Percentiles rank a stretch among this genome's conserved stretches.
Evolutionary conservation across 2,797 vertebrate genomes (phyloP).

Genomic region (Sparus aurata): DNA sequence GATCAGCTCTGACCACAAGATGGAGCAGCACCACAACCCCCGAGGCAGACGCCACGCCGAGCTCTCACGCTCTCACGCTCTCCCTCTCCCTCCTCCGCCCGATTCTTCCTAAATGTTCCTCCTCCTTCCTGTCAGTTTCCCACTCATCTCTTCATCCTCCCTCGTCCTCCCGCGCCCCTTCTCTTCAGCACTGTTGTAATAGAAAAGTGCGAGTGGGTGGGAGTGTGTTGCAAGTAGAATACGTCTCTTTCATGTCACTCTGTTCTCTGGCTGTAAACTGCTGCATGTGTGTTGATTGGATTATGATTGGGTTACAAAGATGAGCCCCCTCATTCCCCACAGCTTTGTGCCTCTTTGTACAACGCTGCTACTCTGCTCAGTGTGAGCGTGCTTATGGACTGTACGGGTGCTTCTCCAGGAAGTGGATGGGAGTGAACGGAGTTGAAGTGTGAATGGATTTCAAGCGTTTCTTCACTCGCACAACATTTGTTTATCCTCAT

Average conservation of each 20-base stretch:
- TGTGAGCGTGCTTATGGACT: slow-evolving; percentile 11
- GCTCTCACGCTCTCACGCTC: background rate
- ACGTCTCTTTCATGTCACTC: slow-evolving; percentile 21
- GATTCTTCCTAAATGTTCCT: background rate
- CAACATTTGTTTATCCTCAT: no score
- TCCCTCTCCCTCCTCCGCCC: background rate
- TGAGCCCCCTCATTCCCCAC: slow-evolving; percentile 44
- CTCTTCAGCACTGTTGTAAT: slow-evolving; percentile 10
- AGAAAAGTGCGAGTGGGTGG: slow-evolving; percentile 53
- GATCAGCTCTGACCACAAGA: slow-evolving; percentile 42
- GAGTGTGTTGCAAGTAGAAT: slow-evolving; percentile 14
- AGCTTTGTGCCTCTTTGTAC: slow-evolving; percentile 33
- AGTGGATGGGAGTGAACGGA: slow-evolving; percentile 19
- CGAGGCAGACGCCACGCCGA: background rate
- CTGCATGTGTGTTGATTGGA: slow-evolving; percentile 14
- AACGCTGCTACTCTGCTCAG: slow-evolving; percentile 2
- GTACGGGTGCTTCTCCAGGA: slow-evolving; percentile 16
- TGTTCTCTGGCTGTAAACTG: slow-evolving; percentile 11
- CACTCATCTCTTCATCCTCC: background rate
- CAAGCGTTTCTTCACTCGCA: background rate
- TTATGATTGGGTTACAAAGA: slow-evolving; percentile 60
- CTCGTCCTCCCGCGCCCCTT: background rate
- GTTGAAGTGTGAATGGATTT: background rate
- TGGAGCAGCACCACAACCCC: slow-evolving; percentile 12
- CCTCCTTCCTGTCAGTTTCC: background rate